Evolutionary conservation across 2,888 invertebrate species (phyloP).

Genomic region (Dicranocentrus wangi): DNA sequence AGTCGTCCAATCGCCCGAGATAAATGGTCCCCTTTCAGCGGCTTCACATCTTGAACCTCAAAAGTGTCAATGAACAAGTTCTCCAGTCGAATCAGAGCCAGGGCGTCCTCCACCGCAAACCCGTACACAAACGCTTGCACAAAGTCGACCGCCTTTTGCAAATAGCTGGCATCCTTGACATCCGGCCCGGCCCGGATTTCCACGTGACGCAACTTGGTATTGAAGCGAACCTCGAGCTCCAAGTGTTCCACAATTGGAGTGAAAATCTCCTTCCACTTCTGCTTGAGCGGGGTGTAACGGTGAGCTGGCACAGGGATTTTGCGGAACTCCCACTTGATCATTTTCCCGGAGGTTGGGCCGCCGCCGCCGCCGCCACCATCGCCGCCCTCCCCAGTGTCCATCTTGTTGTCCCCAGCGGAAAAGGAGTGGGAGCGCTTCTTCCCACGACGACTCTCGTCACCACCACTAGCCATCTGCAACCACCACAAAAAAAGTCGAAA

Average conservation of each 20-base stretch:
- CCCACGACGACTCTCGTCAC: too few species aligned
- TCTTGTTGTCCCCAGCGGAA: slow-evolving; percentile 36
- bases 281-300: slow-evolving; percentile 93
- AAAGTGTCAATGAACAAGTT: slow-evolving; percentile 98
- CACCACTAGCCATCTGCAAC: too few species aligned
- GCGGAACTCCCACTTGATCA: slow-evolving; percentile 73
- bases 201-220: slow-evolving; percentile 91
- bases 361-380: too few species aligned
- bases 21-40: slow-evolving; percentile 94
- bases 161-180: slow-evolving; percentile 83
- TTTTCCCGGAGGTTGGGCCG: slow-evolving; percentile 74
- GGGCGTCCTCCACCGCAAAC: slow-evolving; percentile 96
- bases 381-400: slow-evolving; percentile 65
- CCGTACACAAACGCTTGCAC: slow-evolving; percentile 96
- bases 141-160: slow-evolving; percentile 99
- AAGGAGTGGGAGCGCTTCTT: slow-evolving; percentile 22
- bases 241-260: slow-evolving; percentile 96
- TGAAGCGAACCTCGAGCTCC: slow-evolving; percentile 93
- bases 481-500: too few species aligned
- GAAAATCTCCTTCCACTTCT: slow-evolving; percentile 98
- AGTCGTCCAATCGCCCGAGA: slow-evolving; percentile 97
- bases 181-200: slow-evolving; percentile 85
- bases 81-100: slow-evolving; percentile 94
- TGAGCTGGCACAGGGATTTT: slow-evolving; percentile 91
- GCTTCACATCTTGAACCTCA: slow-evolving; percentile 97